Base-by-base conservation (phyloP, 1,140 invertebrate species). In the Drosophila hydei region DNA sequence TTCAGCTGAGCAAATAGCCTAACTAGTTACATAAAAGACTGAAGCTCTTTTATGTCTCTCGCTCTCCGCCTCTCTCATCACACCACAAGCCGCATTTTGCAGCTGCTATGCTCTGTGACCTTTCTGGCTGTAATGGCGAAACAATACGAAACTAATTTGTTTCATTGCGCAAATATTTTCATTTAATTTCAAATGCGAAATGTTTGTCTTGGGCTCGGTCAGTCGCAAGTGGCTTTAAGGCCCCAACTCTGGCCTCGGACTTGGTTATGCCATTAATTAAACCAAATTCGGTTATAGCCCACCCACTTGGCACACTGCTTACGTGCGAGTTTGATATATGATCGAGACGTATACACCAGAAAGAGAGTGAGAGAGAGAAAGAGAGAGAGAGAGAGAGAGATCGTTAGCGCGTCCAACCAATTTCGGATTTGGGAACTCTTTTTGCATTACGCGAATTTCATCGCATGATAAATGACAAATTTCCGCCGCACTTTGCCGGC, bases 301-400 rank as follows among this genome's bases (percentile, higher is more conserved):
- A 89, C 83, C 83, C 83, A 83, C 83, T 64, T 73, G 61, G 43
- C 72, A 47, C 63, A 59, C 54, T 59, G 62, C 62, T 70, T 64
- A 81, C 83, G 83, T 88, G 83, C 80, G 83, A 88, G 88, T 89
- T 89, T 88, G 72, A 88, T 83, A 79, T 67, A 88, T 88, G 83
- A 88, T 89, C 68, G 55, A 58, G 30, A 12, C 30, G 12, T 21
- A 16, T 33, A 21, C 43, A 21, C 9, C 9, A 19, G 14, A n/a
- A 8, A 16, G 11, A 30, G 21, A 47, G 48, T 42, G 30, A 30
- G 50, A n/a, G 27, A 36, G 36, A 30, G 36, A 33, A 38, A 38
- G 21, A 3, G 0, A 43, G 36, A 0, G 4, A n/a, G 16, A 36
- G 40, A 23, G 30, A 36, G 38, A 43, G 25, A 21, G 59, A 64